phyloP scores from a whole-genome alignment of 2,888 invertebrate genomes.

The Mythimna ferrago region DNA sequence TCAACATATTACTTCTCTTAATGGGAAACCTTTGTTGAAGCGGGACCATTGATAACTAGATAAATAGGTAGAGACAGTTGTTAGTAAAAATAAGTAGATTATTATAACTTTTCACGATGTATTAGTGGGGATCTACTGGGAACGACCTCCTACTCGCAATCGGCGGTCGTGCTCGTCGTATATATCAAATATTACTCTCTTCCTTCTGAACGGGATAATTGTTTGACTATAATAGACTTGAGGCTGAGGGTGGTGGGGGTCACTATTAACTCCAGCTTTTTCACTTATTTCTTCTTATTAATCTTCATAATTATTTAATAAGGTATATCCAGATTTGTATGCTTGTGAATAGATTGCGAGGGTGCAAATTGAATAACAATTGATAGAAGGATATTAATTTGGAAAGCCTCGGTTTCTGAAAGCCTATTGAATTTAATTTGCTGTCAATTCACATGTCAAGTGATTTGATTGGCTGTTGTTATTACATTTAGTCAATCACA shows the following conservation, averaged over 20 bases:
- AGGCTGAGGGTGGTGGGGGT: background rate
- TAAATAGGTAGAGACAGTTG: slow-evolving; percentile 23
- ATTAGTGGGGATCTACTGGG: slow-evolving; percentile 9
- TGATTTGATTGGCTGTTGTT: slow-evolving; percentile 20
- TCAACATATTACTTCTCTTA: slow-evolving; percentile 31
- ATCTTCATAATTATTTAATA: slow-evolving; percentile 13
- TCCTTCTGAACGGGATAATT: slow-evolving; percentile 40
- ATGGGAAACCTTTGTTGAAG: slow-evolving; percentile 32
- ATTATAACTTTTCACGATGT: slow-evolving; percentile 32
- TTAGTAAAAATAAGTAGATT: slow-evolving; percentile 31
- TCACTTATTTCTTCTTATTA: slow-evolving; percentile 25
- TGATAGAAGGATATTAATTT: slow-evolving; percentile 10
- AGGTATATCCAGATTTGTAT: slow-evolving; percentile 1
- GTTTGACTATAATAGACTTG: slow-evolving; percentile 35
- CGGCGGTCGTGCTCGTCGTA: slow-evolving; percentile 6
- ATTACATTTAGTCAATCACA: slow-evolving; percentile 1
- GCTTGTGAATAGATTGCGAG: background rate
- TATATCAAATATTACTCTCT: slow-evolving; percentile 50
- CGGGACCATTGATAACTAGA: slow-evolving; percentile 25
- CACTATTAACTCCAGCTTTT: slow-evolving; percentile 22
- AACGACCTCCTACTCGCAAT: slow-evolving; percentile 14
- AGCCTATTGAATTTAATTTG: slow-evolving; percentile 16
- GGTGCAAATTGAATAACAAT: background rate
- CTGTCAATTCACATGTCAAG: background rate
- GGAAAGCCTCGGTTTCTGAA: background rate